Percentiles rank a stretch among this genome's conserved stretches.
These are phyloP conservation scores for Papilio aristodemus DNA, from an alignment of 1,140 invertebrate genomes.

Conservation along the genomic window DNA sequence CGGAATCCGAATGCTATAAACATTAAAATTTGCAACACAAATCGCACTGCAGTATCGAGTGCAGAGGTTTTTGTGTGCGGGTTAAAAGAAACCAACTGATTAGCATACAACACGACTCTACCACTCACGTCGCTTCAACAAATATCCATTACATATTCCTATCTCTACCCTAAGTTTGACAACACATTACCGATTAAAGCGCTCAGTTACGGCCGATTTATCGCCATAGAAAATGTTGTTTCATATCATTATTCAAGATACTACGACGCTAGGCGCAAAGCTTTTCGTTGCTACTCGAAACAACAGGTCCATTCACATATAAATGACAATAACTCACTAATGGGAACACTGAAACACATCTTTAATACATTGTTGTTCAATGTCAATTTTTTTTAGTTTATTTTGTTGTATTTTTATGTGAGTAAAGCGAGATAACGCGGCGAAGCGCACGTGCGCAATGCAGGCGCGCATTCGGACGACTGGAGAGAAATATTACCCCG, in stretches of 20 bases:
- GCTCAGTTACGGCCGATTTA: constrained; percentile 66
- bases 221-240: constrained; percentile 68
- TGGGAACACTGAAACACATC: constrained; percentile 45
- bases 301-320: constrained; percentile 49
- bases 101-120: constrained; percentile 64
- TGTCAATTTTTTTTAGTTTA: constrained; percentile 59
- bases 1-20: constrained; percentile 40
- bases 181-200: constrained; percentile 69
- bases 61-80: constrained; percentile 77
- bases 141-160: constrained; percentile 43
- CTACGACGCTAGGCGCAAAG: constrained; percentile 54
- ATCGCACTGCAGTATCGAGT: constrained; percentile 78
- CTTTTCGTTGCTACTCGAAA: constrained; percentile 51
- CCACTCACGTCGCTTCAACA: constrained; percentile 39
- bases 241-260: constrained; percentile 70
- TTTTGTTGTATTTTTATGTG: constrained; percentile 65
- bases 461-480: constrained; percentile 58
- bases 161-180: constrained; percentile 47
- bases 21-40: constrained; percentile 75
- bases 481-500: constrained; percentile 52
- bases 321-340: constrained; percentile 48
- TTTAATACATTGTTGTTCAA: constrained; percentile 49
- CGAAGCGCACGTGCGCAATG: constrained; percentile 29
- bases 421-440: constrained; percentile 18
- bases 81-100: constrained; percentile 72